Conservation (phyloP, 1,140 invertebrate species). For the Zophobas atratus region DNA sequence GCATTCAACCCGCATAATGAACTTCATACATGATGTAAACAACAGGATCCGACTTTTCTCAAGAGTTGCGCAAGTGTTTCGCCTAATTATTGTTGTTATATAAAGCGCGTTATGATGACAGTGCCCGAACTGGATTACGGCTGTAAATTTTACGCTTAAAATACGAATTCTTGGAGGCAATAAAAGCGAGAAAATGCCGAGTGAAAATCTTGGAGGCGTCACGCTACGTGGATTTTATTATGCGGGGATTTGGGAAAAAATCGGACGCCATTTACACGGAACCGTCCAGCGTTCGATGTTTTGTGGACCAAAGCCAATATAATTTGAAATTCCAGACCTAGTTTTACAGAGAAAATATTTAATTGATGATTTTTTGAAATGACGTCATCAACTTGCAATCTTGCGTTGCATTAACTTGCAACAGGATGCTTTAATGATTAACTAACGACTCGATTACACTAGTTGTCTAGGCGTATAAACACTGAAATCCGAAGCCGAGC, state of each 20-base stretch:
- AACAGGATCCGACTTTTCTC: constrained; percentile 17
- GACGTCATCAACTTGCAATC: too few species aligned
- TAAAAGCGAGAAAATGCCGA: too few species aligned
- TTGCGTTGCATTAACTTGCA: too few species aligned
- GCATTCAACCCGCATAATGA: constrained; percentile 41
- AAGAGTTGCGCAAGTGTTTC: constrained; percentile 25
- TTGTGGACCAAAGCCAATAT: too few species aligned
- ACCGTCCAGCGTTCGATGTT: too few species aligned
- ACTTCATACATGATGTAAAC: constrained; percentile 42
- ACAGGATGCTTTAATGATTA: background rate
- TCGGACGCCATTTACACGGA: too few species aligned
- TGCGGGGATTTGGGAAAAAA: too few species aligned
- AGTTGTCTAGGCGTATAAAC: constrained; percentile 9
- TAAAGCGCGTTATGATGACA: background rate
- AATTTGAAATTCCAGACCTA: too few species aligned
- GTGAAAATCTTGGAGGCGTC: too few species aligned
- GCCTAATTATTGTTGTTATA: constrained; percentile 20
- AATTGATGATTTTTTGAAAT: too few species aligned
- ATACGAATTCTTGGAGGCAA: background rate
- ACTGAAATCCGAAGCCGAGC: constrained; percentile 23
- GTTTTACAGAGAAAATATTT: too few species aligned
- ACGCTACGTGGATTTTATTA: too few species aligned
- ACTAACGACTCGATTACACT: constrained; percentile 18
- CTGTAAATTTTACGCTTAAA: background rate
- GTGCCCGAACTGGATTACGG: constrained; percentile 7